These are phyloP conservation scores for Nothobranchius furzeri DNA, from an alignment of 2,113 vertebrate species.

Conservation along the genomic window DNA sequence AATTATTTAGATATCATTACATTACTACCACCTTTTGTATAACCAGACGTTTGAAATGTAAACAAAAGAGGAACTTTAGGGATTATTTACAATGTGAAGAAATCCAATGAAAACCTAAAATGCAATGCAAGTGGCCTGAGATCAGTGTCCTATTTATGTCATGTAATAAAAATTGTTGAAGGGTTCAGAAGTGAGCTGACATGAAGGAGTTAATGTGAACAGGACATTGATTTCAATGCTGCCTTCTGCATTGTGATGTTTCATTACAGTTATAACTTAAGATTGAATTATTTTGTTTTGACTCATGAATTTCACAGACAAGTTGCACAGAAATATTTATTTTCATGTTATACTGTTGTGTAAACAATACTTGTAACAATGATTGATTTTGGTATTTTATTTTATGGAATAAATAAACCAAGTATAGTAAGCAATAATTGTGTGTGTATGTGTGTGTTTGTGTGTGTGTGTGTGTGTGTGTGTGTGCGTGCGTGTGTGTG, in stretches of 20 bases:
- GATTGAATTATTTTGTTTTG: slow-evolving; percentile 23
- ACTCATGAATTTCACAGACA: slow-evolving; percentile 33
- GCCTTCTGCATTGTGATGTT: slow-evolving; percentile 15
- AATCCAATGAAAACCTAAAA: slow-evolving; percentile 1
- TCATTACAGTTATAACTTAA: slow-evolving; percentile 21
- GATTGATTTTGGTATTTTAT: slow-evolving; percentile 53
- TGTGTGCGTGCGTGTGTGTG: too few relatives aligned
- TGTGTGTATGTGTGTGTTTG: too few relatives aligned
- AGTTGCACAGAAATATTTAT: slow-evolving; percentile 74
- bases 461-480: too few relatives aligned
- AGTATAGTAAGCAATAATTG: slow-evolving; percentile 10
- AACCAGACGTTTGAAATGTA: slow-evolving; percentile 23
- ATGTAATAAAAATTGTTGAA: not conserved
- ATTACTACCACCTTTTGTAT: slow-evolving; percentile 35
- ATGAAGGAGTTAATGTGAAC: slow-evolving; percentile 9
- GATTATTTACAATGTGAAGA: slow-evolving; percentile 34
- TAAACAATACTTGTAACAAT: slow-evolving; percentile 63
- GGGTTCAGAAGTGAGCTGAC: slow-evolving; percentile 7
- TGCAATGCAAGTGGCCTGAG: slow-evolving; percentile 1
- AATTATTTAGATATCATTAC: slow-evolving; percentile 32
- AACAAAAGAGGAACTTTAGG: slow-evolving; percentile 16
- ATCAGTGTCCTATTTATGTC: not conserved
- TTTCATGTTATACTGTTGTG: slow-evolving; percentile 72
- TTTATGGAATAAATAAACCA: slow-evolving; percentile 68
- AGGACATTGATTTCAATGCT: slow-evolving; percentile 5